These are phyloP conservation scores for Hybognathus amarus DNA, from an alignment of 2,797 vertebrate species.

Conservation along the genomic window DNA sequence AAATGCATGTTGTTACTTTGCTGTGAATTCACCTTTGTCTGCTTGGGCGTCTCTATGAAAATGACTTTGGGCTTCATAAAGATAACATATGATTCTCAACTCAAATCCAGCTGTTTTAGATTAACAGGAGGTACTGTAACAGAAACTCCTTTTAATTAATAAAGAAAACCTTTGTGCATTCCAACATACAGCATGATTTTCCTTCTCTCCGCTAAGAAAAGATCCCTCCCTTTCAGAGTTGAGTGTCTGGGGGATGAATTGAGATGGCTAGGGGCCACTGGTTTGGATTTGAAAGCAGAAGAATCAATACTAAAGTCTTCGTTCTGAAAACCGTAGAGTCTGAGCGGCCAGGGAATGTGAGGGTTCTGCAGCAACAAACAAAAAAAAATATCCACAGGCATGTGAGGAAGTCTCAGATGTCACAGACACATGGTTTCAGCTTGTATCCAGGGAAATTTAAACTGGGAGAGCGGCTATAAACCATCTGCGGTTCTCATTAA, in stretches of 20 bases:
- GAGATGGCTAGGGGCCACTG: constrained; percentile 23
- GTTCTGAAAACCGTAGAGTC: constrained; percentile 30
- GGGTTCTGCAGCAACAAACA: not conserved
- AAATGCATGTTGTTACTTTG: constrained; percentile 13
- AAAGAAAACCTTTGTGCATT: constrained; percentile 33
- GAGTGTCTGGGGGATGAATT: constrained; percentile 10
- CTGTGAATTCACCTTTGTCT: constrained; percentile 44
- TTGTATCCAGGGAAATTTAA: constrained; percentile 23
- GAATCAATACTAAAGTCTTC: constrained; percentile 2
- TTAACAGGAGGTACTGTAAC: constrained; percentile 41
- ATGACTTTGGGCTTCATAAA: not conserved
- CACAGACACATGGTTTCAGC: constrained; percentile 27
- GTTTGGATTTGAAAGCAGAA: constrained; percentile 6
- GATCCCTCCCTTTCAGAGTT: not conserved
- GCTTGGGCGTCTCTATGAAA: not conserved
- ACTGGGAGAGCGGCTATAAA: constrained; percentile 19
- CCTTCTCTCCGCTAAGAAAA: not conserved
- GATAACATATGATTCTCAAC: constrained; percentile 35
- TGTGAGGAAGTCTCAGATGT: constrained; percentile 34
- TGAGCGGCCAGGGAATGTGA: constrained; percentile 36
- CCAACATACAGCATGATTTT: not conserved
- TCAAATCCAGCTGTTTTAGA: constrained; percentile 36
- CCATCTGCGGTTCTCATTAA: constrained; percentile 15
- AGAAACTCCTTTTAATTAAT: constrained; percentile 30
- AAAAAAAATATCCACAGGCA: constrained; percentile 40